A percentile compares a stretch with the other conserved stretches of the same genome.
These are phyloP conservation scores for Aspidapion aeneum DNA, from an alignment of 2,888 invertebrate genomes.

Conservation along the genomic window DNA sequence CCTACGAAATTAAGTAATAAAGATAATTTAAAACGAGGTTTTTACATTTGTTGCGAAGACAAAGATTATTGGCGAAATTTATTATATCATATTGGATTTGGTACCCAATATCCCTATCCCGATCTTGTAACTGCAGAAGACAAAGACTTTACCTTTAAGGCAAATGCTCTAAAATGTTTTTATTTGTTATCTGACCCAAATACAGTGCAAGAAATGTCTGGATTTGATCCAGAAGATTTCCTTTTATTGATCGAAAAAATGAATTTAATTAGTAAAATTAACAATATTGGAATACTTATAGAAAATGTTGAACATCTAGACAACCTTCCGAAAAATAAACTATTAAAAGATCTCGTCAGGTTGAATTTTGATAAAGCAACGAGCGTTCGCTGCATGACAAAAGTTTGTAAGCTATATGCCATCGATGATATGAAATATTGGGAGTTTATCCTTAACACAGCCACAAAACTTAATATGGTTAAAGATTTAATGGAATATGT, in stretches of 20 bases:
- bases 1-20: background rate
- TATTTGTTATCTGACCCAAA: slow-evolving; percentile 34
- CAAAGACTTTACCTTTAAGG: slow-evolving; percentile 29
- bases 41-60: slow-evolving; percentile 31
- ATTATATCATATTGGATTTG: slow-evolving; percentile 26
- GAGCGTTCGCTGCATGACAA: slow-evolving; percentile 36
- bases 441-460: slow-evolving; percentile 34
- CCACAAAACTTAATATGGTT: slow-evolving; percentile 36
- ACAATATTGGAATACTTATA: slow-evolving; percentile 36
- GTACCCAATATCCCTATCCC: slow-evolving; percentile 9
- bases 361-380: background rate
- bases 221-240: slow-evolving; percentile 30
- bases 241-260: slow-evolving; percentile 39
- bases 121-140: slow-evolving; percentile 12
- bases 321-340: slow-evolving; percentile 32
- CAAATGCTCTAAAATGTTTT: slow-evolving; percentile 39
- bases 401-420: slow-evolving; percentile 36
- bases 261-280: slow-evolving; percentile 35
- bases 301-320: slow-evolving; percentile 31
- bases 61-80: slow-evolving; percentile 25
- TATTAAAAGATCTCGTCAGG: slow-evolving; percentile 35
- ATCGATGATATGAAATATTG: slow-evolving; percentile 36
- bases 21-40: slow-evolving; percentile 26
- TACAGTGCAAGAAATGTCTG: slow-evolving; percentile 31
- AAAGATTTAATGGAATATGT: slow-evolving; percentile 36